Conservation (phyloP, 2,888 invertebrate genomes). For the Hypselothyrea guttata region DNA sequence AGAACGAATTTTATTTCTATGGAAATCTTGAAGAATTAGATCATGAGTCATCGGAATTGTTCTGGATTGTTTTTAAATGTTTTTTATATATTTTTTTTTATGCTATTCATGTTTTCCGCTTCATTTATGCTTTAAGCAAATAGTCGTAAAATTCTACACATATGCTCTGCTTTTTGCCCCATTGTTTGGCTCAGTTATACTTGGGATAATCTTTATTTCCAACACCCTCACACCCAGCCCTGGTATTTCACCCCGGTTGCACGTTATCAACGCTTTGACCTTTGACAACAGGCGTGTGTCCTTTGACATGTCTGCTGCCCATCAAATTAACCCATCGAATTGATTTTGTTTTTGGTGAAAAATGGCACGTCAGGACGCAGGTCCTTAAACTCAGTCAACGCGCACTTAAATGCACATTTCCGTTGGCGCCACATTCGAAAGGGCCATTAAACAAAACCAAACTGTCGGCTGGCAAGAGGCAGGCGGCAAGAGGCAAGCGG, state of each 20-base stretch:
- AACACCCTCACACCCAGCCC: slow-evolving; percentile 8
- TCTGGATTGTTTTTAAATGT: too few relatives aligned
- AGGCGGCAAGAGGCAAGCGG: slow-evolving; percentile 1
- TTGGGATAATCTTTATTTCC: slow-evolving; percentile 15
- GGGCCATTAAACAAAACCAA: slow-evolving; percentile 40
- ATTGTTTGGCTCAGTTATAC: not conserved
- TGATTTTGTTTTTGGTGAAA: slow-evolving; percentile 17
- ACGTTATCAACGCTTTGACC: slow-evolving; percentile 55
- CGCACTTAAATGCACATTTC: slow-evolving; percentile 49
- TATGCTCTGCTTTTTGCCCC: too few relatives aligned
- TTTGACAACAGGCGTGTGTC: slow-evolving; percentile 52
- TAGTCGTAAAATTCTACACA: too few relatives aligned
- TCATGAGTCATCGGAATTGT: not conserved
- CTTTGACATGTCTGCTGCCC: slow-evolving; percentile 36
- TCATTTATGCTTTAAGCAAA: too few relatives aligned
- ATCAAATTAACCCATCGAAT: slow-evolving; percentile 49
- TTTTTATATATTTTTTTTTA: too few relatives aligned
- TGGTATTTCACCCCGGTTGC: not conserved
- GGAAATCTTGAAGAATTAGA: too few relatives aligned
- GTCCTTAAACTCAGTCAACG: slow-evolving; percentile 47
- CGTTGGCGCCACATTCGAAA: slow-evolving; percentile 52
- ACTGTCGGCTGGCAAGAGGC: too few relatives aligned
- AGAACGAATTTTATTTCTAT: not conserved
- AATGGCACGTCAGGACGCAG: slow-evolving; percentile 27
- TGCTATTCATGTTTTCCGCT: too few relatives aligned